Percentiles rank a stretch among this genome's conserved stretches.
phyloP scores from a whole-genome alignment of 2,888 invertebrate genomes.

The Temnothorax ravouxi region DNA sequence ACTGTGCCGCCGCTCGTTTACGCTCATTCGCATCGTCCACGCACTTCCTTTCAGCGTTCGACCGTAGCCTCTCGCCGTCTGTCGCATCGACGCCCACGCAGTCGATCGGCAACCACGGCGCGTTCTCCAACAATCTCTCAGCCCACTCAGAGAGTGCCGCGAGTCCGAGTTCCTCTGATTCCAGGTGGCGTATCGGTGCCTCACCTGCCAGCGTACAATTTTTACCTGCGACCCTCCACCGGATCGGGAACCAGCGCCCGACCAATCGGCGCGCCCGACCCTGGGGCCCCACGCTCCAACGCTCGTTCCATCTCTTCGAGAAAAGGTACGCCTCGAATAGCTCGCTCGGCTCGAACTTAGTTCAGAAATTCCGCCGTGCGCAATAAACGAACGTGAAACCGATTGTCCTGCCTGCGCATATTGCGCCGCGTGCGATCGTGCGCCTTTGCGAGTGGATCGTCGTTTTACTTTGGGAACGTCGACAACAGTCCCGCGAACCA shows the following conservation, averaged over 20 bases:
- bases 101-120: conserved; percentile 36
- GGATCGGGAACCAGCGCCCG: conserved; percentile 54
- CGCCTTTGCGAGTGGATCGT: conserved; percentile 15
- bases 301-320: conserved; percentile 42
- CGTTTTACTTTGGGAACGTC: not conserved
- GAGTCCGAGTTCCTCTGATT: conserved; percentile 47
- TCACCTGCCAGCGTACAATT: conserved; percentile 76
- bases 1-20: not conserved
- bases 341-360: conserved; percentile 70
- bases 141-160: not conserved
- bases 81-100: conserved; percentile 38
- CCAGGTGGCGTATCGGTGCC: conserved; percentile 74
- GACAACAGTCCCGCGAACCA: not conserved
- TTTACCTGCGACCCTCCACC: conserved; percentile 64
- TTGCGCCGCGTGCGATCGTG: conserved; percentile 44
- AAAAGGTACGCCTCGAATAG: conserved; percentile 37
- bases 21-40: conserved; percentile 19
- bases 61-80: conserved; percentile 3
- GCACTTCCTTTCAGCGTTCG: conserved; percentile 33
- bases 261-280: conserved; percentile 71
- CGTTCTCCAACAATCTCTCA: conserved; percentile 38
- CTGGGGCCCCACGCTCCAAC: conserved; percentile 66
- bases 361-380: conserved; percentile 72
- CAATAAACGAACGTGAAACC: conserved; percentile 53
- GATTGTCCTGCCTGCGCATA: conserved; percentile 1